phyloP scores from a whole-genome alignment of 2,797 vertebrate genomes.

The Tarsius wallacei region DNA sequence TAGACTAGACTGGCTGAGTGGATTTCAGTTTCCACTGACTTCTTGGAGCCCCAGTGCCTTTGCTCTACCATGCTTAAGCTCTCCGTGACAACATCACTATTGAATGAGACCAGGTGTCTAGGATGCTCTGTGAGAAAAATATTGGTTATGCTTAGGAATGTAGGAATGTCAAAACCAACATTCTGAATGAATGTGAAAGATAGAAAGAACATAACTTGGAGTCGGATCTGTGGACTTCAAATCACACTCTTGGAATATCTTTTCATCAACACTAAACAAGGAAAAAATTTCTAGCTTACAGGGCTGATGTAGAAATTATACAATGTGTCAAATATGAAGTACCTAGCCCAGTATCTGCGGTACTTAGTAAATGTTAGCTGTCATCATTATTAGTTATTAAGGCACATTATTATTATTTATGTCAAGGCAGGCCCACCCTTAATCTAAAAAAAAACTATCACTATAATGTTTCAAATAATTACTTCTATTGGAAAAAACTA shows the following conservation, averaged over 20 bases:
- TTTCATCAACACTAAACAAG: not conserved
- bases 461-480: not conserved
- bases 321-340: not conserved
- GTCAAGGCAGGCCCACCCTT: not conserved
- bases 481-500: not conserved
- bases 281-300: not conserved
- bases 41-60: not conserved
- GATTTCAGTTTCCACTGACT: not conserved
- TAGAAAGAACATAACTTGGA: not conserved
- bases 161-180: not conserved
- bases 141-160: not conserved
- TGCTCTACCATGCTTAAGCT: not conserved
- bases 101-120: not conserved
- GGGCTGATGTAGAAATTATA: not conserved
- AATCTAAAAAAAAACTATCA: not conserved
- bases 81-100: not conserved
- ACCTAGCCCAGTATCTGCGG: not conserved
- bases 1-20: not conserved
- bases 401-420: not conserved
- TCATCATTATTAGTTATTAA: not conserved
- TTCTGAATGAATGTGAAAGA: not conserved
- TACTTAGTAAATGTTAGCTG: not conserved
- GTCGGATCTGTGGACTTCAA: not conserved
- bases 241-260: not conserved
- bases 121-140: not conserved